A percentile compares a stretch with the other conserved stretches of the same genome.
Conservation (phyloP, 2,888 invertebrate genomes). For the Erebia palarica region DNA sequence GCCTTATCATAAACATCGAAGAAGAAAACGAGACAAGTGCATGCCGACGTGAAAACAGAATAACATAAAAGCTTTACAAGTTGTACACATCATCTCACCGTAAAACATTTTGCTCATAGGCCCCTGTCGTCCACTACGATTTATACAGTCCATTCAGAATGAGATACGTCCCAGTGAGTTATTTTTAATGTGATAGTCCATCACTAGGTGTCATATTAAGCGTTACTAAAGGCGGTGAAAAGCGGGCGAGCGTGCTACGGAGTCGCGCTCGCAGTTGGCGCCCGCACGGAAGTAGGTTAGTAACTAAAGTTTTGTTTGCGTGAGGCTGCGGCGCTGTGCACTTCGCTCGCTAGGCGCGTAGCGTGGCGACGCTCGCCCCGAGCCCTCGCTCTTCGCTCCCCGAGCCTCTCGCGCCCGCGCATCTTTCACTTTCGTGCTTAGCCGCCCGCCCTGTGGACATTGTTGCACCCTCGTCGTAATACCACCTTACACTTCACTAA, state of each 20-base stretch:
- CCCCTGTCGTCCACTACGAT: slow-evolving; percentile 62
- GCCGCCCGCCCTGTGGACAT: slow-evolving; percentile 58
- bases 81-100: slow-evolving; percentile 77
- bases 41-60: slow-evolving; percentile 69
- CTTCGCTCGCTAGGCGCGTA: slow-evolving; percentile 45
- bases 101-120: slow-evolving; percentile 77
- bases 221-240: slow-evolving; percentile 40
- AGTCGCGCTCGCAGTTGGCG: slow-evolving; percentile 73
- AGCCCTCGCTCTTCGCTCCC: slow-evolving; percentile 44
- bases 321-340: slow-evolving; percentile 76
- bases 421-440: slow-evolving; percentile 71
- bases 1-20: slow-evolving; percentile 49
- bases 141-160: slow-evolving; percentile 70
- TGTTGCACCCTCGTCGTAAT: slow-evolving; percentile 42
- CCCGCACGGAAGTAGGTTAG: slow-evolving; percentile 82
- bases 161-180: slow-evolving; percentile 55
- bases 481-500: slow-evolving; percentile 5
- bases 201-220: slow-evolving; percentile 68
- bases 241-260: slow-evolving; percentile 44
- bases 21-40: slow-evolving; percentile 64
- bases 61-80: slow-evolving; percentile 60
- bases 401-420: slow-evolving; percentile 55
- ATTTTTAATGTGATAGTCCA: slow-evolving; percentile 65
- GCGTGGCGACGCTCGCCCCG: slow-evolving; percentile 49
- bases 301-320: slow-evolving; percentile 83